Conservation (phyloP, 53 echinoderm and acorn worm genomes). For the Actinopyga echinites region DNA sequence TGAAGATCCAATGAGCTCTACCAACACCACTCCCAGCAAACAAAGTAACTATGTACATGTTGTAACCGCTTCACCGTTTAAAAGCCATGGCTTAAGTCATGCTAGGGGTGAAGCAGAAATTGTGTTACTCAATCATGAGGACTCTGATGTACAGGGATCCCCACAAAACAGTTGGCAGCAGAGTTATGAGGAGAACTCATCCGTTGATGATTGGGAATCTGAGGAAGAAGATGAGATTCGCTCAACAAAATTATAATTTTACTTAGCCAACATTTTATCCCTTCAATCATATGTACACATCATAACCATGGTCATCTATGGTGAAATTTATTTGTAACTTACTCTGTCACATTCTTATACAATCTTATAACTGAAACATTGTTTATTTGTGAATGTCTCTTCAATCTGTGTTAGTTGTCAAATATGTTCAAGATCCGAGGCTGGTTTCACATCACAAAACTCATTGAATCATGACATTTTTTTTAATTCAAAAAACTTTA, state of each 20-base stretch:
- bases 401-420: no score
- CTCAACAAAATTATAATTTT: conserved; percentile 4
- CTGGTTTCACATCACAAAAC: no score
- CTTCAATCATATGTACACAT: no score
- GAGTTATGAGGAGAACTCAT: background rate
- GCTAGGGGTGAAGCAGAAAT: background rate
- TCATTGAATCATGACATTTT: no score
- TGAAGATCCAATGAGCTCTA: background rate
- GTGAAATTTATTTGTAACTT: no score
- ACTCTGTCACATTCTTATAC: no score
- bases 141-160: background rate
- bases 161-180: background rate
- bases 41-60: background rate
- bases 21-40: background rate
- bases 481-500: no score
- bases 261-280: background rate
- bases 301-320: no score
- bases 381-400: no score
- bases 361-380: no score
- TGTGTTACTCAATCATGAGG: background rate
- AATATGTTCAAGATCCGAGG: no score
- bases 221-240: conserved; percentile 9
- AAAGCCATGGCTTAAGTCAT: background rate
- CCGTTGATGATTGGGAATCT: conserved; percentile 13
- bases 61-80: background rate